Evolutionary conservation across 2,888 invertebrate genomes (phyloP).

Genomic region (Drosophila putrida): DNA sequence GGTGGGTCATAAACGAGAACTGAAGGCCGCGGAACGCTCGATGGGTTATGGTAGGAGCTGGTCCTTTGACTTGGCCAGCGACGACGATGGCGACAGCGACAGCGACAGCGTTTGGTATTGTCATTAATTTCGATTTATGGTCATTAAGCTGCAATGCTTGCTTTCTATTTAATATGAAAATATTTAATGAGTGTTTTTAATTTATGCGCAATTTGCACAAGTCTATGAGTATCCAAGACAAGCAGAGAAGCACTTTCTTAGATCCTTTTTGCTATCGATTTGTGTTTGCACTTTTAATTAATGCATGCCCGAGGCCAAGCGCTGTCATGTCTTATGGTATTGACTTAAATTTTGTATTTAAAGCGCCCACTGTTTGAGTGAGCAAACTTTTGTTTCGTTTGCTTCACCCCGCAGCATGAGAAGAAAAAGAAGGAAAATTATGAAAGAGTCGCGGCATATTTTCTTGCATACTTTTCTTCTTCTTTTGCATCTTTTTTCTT

Average conservation of each 20-base stretch:
- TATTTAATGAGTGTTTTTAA: constrained; percentile 74
- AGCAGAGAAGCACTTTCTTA: constrained; percentile 12
- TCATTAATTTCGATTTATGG: constrained; percentile 81
- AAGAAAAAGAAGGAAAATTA: constrained; percentile 57
- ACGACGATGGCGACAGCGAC: neutral
- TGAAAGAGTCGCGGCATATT: constrained; percentile 81
- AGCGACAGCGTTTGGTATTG: constrained; percentile 43
- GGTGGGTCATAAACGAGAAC: constrained; percentile 58
- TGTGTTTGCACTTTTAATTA: constrained; percentile 67
- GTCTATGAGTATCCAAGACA: constrained; percentile 22
- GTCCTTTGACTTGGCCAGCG: constrained; percentile 20
- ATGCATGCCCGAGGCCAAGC: constrained; percentile 33
- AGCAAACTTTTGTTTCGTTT: constrained; percentile 57
- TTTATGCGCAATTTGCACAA: constrained; percentile 64
- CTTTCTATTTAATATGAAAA: constrained; percentile 62
- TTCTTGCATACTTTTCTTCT: constrained; percentile 70
- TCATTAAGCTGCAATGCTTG: constrained; percentile 71
- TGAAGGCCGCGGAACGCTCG: constrained; percentile 30
- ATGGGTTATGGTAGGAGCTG: neutral
- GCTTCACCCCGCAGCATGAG: constrained; percentile 4
- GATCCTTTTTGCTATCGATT: constrained; percentile 52
- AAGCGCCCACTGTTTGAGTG: constrained; percentile 37
- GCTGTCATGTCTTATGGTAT: constrained; percentile 4
- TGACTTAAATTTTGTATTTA: constrained; percentile 60
- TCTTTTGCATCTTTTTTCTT: constrained; percentile 6